These are phyloP conservation scores for Stichodactyla helianthus DNA, from an alignment of 64 coral and sea anemone species.

Conservation along the genomic window DNA sequence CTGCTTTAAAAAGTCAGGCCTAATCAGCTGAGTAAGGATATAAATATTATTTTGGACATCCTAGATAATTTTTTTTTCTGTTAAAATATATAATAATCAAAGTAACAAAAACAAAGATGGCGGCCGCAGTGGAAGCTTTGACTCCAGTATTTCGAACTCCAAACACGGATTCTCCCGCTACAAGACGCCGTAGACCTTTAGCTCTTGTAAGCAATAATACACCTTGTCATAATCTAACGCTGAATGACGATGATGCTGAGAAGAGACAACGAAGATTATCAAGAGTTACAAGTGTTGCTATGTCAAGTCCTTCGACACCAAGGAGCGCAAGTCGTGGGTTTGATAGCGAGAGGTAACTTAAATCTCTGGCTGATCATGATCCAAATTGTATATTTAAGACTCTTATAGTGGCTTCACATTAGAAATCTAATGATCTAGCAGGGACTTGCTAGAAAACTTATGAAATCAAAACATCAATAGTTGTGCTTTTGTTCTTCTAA, in stretches of 20 bases:
- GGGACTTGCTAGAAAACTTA: not conserved
- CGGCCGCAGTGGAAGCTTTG: not conserved
- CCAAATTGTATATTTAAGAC: not conserved
- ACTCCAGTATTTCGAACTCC: conserved; percentile 53
- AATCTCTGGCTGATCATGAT: not conserved
- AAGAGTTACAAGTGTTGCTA: conserved; percentile 49
- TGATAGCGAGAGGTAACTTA: conserved; percentile 53
- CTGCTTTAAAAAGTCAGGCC: not conserved
- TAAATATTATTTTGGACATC: not conserved
- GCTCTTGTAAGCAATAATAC: conserved; percentile 32
- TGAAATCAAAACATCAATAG: not conserved
- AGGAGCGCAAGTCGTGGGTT: conserved; percentile 55
- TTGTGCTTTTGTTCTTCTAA: not conserved
- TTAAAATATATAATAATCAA: not conserved
- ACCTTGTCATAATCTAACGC: conserved; percentile 41
- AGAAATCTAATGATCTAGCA: not conserved
- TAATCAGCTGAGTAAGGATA: not conserved
- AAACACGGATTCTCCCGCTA: conserved; percentile 62
- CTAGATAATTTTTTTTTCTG: not conserved
- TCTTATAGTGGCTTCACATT: not conserved
- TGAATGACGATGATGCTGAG: conserved; percentile 82
- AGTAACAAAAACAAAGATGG: not conserved
- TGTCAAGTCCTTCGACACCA: conserved; percentile 76
- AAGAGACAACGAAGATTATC: conserved; percentile 70
- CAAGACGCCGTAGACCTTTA: conserved; percentile 57